Conservation (phyloP, 2,797 vertebrate species). For the Bradypodion pumilum region DNA sequence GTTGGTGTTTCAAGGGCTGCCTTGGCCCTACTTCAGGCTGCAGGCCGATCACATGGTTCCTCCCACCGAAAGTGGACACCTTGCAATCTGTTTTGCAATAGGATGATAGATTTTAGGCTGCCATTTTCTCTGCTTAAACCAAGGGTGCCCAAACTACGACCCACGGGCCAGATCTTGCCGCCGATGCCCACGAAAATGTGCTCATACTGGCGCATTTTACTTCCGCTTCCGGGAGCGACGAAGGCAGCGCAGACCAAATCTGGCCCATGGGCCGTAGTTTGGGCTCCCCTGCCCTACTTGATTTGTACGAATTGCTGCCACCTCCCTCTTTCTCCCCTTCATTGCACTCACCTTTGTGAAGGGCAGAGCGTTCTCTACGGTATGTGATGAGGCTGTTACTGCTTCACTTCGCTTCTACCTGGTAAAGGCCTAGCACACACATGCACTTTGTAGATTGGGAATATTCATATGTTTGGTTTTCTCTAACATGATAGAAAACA, state of each 20-base stretch:
- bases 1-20: slow-evolving; percentile 24
- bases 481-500: background rate
- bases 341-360: background rate
- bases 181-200: too few relatives aligned
- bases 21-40: slow-evolving; percentile 5
- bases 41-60: too few relatives aligned
- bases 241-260: too few relatives aligned
- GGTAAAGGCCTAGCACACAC: background rate
- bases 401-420: background rate
- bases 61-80: too few relatives aligned
- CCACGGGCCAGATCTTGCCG: too few relatives aligned
- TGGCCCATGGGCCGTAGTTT: too few relatives aligned
- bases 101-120: too few relatives aligned
- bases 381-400: background rate
- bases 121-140: too few relatives aligned
- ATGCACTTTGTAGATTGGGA: background rate
- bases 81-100: too few relatives aligned
- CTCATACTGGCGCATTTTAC: too few relatives aligned
- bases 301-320: background rate
- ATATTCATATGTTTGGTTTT: background rate
- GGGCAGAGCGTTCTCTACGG: background rate
- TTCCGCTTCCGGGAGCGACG: too few relatives aligned
- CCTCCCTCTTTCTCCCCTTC: slow-evolving; percentile 6
- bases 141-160: too few relatives aligned
- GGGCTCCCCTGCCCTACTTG: background rate